Evolutionary conservation across 2,888 invertebrate species (phyloP), one percentile per base, ranked within the genome.

Genomic region (Gastracanthus pulcherrimus): DNA sequence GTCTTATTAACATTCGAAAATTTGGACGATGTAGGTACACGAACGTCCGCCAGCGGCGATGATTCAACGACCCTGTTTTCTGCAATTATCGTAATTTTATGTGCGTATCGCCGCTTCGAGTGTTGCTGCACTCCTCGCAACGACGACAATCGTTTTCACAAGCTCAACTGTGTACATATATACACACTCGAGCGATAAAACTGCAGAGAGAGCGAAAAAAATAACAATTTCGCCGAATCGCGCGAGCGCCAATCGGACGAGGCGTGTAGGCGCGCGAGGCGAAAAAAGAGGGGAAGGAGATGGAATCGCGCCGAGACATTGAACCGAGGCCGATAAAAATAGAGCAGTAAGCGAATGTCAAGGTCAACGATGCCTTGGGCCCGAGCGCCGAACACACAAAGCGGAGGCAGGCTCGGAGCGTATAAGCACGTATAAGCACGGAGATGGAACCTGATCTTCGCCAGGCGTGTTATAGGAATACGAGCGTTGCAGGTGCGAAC

Each of bases 321-420:
- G 83, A 76, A 83, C 81, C 76, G 83, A 31, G 77, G 48, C 38
- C 62, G 83, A 79, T 83, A 83, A 83, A 82, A 83, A 83, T 83
- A 81, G 81, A 83, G 79, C 79, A 80, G 60, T 41, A 74, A 55
- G 77, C 80, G 75, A 83, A 83, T 83, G 83, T 83, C 83, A 83
- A 83, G 83, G 83, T 83, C 83, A 78, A 45, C 48, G 72, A 64
- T 70, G 75, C 78, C 34, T 67, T 34, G 75, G 62, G 38, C 66
- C 62, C 26, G 51, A 48, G 48, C 60, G 41, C 41, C 58, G 19
- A 19, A 11, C 19, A 6, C 62, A 71, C 62, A 60, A 69, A 69
- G 64, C 71, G 7, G 36, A 41, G 3, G 29, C 58, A n/a, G 23
- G 31, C 67, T 55, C 67, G 19, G 26, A n/a, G 26, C 6, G 9